Percentiles rank a stretch among this genome's conserved stretches.
These are phyloP conservation scores for Dipodomys merriami DNA, from an alignment of 2,113 vertebrate species.

Conservation along the genomic window DNA sequence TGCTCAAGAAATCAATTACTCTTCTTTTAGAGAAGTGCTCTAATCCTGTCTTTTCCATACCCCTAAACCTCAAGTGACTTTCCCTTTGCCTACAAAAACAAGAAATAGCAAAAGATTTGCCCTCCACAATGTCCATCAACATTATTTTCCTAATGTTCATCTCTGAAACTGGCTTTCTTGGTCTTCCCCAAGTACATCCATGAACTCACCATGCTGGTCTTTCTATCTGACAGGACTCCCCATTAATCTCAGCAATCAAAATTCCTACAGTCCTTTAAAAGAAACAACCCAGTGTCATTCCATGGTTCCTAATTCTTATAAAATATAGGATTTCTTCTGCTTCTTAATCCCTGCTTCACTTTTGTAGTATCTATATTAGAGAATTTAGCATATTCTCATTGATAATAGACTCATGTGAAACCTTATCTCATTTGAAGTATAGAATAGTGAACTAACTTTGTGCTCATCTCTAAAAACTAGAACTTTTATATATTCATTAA, in stretches of 20 bases:
- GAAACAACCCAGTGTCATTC: neutral
- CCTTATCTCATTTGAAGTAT: neutral
- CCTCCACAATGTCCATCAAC: neutral
- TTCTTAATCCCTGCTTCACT: neutral
- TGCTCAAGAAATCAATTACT: constrained; percentile 24
- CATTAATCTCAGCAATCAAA: neutral
- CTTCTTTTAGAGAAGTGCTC: neutral
- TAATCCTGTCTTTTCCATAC: neutral
- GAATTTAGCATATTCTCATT: neutral
- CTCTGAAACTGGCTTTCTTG: neutral
- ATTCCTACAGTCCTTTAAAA: constrained; percentile 2
- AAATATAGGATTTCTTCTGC: neutral
- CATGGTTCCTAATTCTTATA: neutral
- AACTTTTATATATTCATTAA: constrained; percentile 15
- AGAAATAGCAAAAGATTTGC: neutral
- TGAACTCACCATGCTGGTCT: neutral
- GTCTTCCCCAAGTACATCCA: neutral
- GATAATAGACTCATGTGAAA: neutral
- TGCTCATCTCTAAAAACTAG: neutral
- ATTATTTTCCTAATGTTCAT: neutral
- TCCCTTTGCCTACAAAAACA: constrained; percentile 6
- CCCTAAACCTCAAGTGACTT: constrained; percentile 4
- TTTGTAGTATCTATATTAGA: neutral
- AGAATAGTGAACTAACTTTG: neutral
- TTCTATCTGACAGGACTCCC: neutral